These are phyloP conservation scores for Thamnaconus septentrionalis DNA, from an alignment of 2,113 vertebrate species.

Conservation along the genomic window DNA sequence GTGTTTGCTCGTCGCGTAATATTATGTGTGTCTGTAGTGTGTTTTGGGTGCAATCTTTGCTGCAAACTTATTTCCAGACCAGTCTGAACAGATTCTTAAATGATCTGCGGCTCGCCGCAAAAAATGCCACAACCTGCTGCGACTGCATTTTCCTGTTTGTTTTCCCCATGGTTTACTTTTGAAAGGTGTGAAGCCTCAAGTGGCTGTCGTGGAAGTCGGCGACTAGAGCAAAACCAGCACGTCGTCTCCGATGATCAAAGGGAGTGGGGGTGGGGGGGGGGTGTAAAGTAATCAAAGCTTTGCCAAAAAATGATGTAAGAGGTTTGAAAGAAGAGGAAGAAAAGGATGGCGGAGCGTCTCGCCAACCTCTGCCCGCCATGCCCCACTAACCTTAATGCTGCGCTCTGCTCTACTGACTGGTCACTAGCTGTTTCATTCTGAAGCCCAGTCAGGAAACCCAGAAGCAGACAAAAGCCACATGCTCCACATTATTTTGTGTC, in stretches of 20 bases:
- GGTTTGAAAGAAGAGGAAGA: neutral
- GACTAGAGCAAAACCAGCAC: too few species aligned
- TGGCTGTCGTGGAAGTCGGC: too few species aligned
- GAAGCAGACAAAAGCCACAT: neutral
- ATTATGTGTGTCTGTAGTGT: too few species aligned
- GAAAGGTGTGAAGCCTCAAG: too few species aligned
- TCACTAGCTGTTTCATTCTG: slow-evolving; percentile 16
- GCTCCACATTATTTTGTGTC: neutral
- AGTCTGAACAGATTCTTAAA: slow-evolving; percentile 23
- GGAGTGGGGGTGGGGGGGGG: too few species aligned
- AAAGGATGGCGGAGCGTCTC: slow-evolving; percentile 19
- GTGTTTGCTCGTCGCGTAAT: slow-evolving; percentile 8
- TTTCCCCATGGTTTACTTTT: too few species aligned
- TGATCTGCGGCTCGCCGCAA: neutral
- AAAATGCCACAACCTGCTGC: neutral
- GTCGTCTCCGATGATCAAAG: too few species aligned
- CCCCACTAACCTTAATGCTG: slow-evolving; percentile 48
- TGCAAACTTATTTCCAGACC: slow-evolving; percentile 22
- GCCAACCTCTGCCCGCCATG: slow-evolving; percentile 34
- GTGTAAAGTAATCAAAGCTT: neutral
- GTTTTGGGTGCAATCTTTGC: too few species aligned
- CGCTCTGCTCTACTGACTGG: slow-evolving; percentile 36
- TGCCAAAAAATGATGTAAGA: neutral
- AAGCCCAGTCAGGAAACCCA: slow-evolving; percentile 19
- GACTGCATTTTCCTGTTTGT: too few species aligned